Base-by-base conservation (phyloP, 2,888 invertebrate species). In the Ophion slaviceki region DNA sequence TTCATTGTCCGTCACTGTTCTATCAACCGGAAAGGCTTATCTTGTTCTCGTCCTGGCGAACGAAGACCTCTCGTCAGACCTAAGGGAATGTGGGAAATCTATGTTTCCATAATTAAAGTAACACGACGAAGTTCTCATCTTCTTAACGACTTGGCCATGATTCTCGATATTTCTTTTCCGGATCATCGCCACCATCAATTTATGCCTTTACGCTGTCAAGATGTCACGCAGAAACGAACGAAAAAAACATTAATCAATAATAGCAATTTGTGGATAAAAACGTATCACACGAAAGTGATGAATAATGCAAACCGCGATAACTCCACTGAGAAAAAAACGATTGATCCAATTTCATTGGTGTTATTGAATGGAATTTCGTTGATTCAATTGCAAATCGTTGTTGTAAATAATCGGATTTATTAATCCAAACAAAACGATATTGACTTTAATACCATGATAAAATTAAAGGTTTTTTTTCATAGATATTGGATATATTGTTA, bases 31-130 rank as follows among this genome's bases (percentile, higher is more conserved):
- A 53, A 75, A 71, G 70, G 61, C 70, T 70, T 70, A 75, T 70
- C 75, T 64, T 24, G 53, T 66, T 75, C 20, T 57, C 14, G 24
- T 8, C 24, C 20, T 70, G 24, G 59, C 5, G 71, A 78, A 59
- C 32, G 70, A 57, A 20, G 32, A 45, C 57, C 47, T 80, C 66
- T 72, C 80, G 67, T 72, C 72, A 67, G 36, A 57, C 70, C 47
- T 45, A 53, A 59, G 47, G 61, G 66, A 80, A 72, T 80, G 47
- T 62, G 5, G 47, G 45, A 67, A 66, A 62, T 64, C 64, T 24
- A 61, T 14, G 24, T 68, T 66, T n/a, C 57, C 28, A 47, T 66
- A 84, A 84, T 77, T 84, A 80, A 80, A 84, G 36, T 36, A 72
- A 72, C 59, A 36, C 71, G n/a, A 28, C 59, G 20, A n/a, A 59